Conservation (phyloP, 2,888 invertebrate species). For the Piscicola geometra region DNA sequence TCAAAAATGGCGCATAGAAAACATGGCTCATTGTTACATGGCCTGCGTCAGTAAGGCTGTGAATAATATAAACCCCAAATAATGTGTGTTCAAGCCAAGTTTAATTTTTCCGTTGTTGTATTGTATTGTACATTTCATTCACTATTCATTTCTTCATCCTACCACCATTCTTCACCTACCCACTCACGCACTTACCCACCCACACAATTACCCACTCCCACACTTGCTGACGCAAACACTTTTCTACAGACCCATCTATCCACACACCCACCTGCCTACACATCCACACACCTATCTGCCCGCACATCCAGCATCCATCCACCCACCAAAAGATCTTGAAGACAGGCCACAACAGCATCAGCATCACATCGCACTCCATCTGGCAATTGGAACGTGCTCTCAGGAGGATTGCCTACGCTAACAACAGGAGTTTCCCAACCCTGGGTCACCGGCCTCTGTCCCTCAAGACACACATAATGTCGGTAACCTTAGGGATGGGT, state of each 20-base stretch:
- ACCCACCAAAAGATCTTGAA: constrained; percentile 48
- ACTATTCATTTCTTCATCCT: too few species aligned
- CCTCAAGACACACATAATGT: constrained; percentile 74
- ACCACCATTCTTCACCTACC: too few species aligned
- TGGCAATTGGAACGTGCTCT: constrained; percentile 77
- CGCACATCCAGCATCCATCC: neutral
- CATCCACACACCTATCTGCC: neutral
- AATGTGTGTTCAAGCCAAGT: too few species aligned
- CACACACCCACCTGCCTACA: neutral
- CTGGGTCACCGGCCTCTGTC: constrained; percentile 83
- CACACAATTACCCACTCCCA: too few species aligned
- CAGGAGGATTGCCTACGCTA: constrained; percentile 73
- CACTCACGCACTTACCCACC: too few species aligned
- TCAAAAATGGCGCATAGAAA: too few species aligned
- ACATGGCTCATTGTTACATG: too few species aligned
- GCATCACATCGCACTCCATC: constrained; percentile 83
- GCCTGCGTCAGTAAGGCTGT: too few species aligned
- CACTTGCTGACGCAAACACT: neutral
- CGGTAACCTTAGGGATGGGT: constrained; percentile 48
- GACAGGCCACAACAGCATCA: constrained; percentile 71
- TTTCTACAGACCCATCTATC: neutral
- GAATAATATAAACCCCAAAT: too few species aligned
- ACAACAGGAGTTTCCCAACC: constrained; percentile 85
- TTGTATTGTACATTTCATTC: too few species aligned
- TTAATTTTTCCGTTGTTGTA: too few species aligned